Evolutionary conservation across 2,113 vertebrate genomes (phyloP).

Genomic region (Cettia cetti): DNA sequence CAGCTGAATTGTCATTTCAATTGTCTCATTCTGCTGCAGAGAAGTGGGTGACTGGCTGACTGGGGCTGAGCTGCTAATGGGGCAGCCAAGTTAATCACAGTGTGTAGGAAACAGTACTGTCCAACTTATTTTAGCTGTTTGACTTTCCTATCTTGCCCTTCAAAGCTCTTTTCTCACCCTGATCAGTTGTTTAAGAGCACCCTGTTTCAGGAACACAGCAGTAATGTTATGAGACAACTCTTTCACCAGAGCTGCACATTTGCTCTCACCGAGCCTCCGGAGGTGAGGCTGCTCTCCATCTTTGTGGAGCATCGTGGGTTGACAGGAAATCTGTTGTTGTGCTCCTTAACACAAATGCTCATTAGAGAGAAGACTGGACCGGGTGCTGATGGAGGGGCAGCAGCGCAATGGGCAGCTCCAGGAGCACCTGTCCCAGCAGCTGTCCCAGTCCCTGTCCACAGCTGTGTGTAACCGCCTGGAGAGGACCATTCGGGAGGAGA

Average conservation of each 20-base stretch:
- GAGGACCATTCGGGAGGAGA: conserved; percentile 90
- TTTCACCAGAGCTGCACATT: neutral
- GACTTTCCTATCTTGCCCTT: neutral
- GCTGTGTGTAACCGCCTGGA: conserved; percentile 86
- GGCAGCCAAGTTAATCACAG: neutral
- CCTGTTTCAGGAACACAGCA: neutral
- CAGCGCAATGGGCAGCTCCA: conserved; percentile 87
- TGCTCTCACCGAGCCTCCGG: neutral
- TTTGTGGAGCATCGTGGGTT: neutral
- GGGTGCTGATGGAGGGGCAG: conserved; percentile 82
- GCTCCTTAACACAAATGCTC: conserved; percentile 70
- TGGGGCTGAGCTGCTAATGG: neutral
- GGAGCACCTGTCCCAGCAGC: conserved; percentile 89
- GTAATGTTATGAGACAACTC: neutral
- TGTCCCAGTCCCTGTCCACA: conserved; percentile 83
- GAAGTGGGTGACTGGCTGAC: neutral
- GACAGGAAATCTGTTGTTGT: neutral
- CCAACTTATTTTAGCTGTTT: neutral
- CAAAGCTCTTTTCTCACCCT: neutral
- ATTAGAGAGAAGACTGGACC: conserved; percentile 85
- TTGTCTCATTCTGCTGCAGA: neutral
- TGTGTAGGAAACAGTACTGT: neutral
- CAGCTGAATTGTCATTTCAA: neutral
- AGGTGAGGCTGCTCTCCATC: neutral
- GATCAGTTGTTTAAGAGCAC: neutral